Evolutionary conservation across 2,888 invertebrate species (phyloP).

Genomic region (Rhagonycha lutea): DNA sequence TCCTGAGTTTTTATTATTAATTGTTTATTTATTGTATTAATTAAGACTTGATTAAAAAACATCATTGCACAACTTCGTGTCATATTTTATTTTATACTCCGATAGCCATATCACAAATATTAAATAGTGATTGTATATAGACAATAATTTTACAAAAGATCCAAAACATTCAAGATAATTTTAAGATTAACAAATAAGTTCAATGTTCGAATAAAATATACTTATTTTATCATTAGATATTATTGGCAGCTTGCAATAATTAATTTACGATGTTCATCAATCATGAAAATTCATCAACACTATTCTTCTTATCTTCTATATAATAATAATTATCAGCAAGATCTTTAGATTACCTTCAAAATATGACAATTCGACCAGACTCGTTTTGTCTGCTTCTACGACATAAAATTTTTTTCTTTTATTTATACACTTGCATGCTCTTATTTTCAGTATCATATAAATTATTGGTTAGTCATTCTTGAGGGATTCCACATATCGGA

Average conservation of each 20-base stretch:
- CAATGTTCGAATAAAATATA: not conserved
- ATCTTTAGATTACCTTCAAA: no score
- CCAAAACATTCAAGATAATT: not conserved
- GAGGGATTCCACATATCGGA: not conserved
- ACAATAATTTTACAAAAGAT: no score
- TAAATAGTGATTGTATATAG: not conserved
- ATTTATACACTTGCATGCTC: no score
- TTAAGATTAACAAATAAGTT: not conserved
- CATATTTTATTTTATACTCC: not conserved
- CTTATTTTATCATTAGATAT: no score
- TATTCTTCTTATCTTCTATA: no score
- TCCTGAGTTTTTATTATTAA: not conserved
- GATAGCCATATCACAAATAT: not conserved
- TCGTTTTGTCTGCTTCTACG: no score
- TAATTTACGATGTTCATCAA: no score
- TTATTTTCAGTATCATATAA: not conserved
- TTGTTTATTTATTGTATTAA: not conserved
- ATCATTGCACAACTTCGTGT: not conserved
- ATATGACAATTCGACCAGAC: no score
- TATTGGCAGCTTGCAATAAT: no score
- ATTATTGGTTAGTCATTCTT: not conserved
- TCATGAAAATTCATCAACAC: no score
- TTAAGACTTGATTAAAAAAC: not conserved
- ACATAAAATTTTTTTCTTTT: not conserved
- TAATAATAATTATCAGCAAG: no score